phyloP scores from a whole-genome alignment of 1,140 invertebrate genomes.

The Drosophila lacertosa region DNA sequence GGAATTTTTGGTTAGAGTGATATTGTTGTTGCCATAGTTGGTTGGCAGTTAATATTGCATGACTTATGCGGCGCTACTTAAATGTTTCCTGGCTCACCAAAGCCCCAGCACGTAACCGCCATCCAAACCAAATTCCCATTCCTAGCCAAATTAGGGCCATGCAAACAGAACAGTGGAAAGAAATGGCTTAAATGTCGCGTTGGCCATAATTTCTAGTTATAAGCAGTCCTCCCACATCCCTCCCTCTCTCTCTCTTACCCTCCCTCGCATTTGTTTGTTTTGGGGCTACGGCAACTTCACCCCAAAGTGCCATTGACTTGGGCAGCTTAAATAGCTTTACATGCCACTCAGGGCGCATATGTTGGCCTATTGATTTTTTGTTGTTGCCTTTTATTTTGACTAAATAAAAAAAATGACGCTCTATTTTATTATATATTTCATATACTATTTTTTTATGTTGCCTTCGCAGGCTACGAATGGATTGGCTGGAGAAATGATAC shows the following conservation, averaged over 20 bases:
- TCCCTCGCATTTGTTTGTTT: conserved; percentile 74
- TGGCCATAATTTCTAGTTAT: conserved; percentile 79
- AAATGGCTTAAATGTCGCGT: conserved; percentile 82
- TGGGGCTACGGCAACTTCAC: conserved; percentile 53
- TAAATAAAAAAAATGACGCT: conserved; percentile 26
- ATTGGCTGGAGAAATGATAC: conserved; percentile 93
- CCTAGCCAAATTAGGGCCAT: conserved; percentile 64
- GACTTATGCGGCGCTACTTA: conserved; percentile 41
- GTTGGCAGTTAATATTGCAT: conserved; percentile 65
- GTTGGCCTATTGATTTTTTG: conserved; percentile 67
- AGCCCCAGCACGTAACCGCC: background rate
- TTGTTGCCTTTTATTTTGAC: background rate
- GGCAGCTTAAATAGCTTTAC: conserved; percentile 76
- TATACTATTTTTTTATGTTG: conserved; percentile 44
- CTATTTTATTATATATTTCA: conserved; percentile 45
- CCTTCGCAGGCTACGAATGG: conserved; percentile 91
- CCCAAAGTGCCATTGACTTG: conserved; percentile 56
- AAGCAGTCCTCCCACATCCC: conserved; percentile 31
- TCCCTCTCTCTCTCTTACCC: conserved; percentile 1
- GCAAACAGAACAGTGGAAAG: conserved; percentile 61
- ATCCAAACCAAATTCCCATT: conserved; percentile 9
- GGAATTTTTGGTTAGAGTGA: conserved; percentile 47
- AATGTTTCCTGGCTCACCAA: conserved; percentile 27
- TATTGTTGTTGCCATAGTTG: conserved; percentile 18
- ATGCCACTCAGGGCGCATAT: conserved; percentile 58